These are phyloP conservation scores for Monomorium pharaonis DNA, from an alignment of 1,140 invertebrate genomes.

Conservation along the genomic window DNA sequence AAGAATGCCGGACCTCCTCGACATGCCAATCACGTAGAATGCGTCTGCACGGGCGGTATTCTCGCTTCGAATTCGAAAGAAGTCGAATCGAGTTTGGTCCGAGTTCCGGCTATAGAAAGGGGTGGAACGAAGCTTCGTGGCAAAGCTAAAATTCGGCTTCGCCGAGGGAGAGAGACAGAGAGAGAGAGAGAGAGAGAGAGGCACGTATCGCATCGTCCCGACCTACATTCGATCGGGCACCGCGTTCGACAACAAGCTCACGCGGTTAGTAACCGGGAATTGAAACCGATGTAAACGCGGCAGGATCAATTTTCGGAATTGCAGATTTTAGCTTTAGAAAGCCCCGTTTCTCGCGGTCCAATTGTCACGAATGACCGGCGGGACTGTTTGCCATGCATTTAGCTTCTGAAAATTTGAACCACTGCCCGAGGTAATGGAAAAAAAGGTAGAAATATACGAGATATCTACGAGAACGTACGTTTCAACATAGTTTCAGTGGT, in stretches of 20 bases:
- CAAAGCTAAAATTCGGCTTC: slow-evolving; percentile 22
- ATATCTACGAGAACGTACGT: not conserved
- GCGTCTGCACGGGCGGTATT: not conserved
- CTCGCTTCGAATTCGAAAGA: slow-evolving; percentile 24
- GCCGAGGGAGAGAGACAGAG: not conserved
- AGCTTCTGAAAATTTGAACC: not conserved
- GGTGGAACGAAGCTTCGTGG: not conserved
- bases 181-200: too few relatives aligned
- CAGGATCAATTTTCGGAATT: slow-evolving; percentile 20
- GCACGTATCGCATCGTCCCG: slow-evolving; percentile 21
- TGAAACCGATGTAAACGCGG: not conserved
- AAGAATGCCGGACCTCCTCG: not conserved
- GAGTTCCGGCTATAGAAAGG: not conserved
- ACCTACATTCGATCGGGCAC: slow-evolving; percentile 45
- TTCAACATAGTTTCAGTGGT: not conserved
- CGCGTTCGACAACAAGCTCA: slow-evolving; percentile 47
- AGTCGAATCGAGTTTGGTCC: slow-evolving; percentile 30
- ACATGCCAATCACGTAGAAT: slow-evolving; percentile 26
- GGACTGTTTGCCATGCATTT: not conserved
- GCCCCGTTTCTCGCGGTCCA: not conserved
- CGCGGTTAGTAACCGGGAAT: slow-evolving; percentile 35
- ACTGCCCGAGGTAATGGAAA: not conserved
- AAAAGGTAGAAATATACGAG: not conserved
- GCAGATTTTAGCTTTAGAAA: not conserved
- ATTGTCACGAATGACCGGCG: not conserved